phyloP scores from a whole-genome alignment of 2,797 vertebrate species.

The Synaphobranchus kaupii region DNA sequence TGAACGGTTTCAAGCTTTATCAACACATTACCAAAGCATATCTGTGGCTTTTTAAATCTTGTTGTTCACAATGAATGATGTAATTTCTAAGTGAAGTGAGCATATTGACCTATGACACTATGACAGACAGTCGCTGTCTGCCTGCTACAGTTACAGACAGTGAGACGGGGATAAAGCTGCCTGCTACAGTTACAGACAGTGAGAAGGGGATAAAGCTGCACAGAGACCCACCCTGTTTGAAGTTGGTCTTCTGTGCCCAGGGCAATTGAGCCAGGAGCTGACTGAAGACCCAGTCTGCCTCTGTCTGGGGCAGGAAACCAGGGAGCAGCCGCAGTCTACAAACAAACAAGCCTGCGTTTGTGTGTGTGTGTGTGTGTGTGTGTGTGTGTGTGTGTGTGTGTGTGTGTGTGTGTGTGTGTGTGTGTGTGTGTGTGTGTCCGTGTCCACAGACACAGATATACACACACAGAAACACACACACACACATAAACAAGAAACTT shows the following conservation, averaged over 20 bases:
- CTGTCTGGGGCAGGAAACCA: slow-evolving; percentile 77
- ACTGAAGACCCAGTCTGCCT: slow-evolving; percentile 89
- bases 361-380: no score
- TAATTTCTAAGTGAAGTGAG: no score
- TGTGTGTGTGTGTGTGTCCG: no score
- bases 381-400: no score
- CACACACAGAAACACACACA: neutral
- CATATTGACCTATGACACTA: no score
- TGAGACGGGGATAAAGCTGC: no score
- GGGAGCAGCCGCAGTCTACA: slow-evolving; percentile 80
- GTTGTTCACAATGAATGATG: no score
- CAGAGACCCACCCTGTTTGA: slow-evolving; percentile 69
- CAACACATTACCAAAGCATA: neutral
- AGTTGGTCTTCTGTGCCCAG: slow-evolving; percentile 89
- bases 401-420: no score
- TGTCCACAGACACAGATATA: neutral
- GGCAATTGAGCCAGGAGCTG: slow-evolving; percentile 83
- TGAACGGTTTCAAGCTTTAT: neutral
- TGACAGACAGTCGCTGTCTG: no score
- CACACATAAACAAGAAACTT: neutral
- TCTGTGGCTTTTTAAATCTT: neutral
- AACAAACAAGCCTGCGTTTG: neutral
- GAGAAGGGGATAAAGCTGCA: neutral
- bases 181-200: neutral
- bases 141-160: no score